Evolutionary conservation across 2,888 invertebrate genomes (phyloP), one percentile per base, ranked within the genome.

Genomic region (Pammene aurita): DNA sequence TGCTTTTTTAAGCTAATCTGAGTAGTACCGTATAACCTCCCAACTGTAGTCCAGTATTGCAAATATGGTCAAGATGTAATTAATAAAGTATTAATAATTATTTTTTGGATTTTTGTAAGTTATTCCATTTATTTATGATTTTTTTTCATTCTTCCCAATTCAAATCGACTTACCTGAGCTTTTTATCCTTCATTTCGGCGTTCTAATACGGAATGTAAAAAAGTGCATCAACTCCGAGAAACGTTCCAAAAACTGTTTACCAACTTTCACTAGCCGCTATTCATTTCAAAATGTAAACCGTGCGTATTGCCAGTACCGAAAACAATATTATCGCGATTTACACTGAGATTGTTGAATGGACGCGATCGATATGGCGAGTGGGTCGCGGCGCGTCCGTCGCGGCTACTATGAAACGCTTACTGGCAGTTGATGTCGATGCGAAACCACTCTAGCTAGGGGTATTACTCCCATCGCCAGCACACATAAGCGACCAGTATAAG

Each of bases 121-220:
- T 4, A 5, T 52, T 26, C 13, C 26, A 11, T 26, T n/a, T n/a
- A n/a, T n/a, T n/a, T n/a, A n/a, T n/a, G n/a, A n/a, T n/a, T n/a
- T n/a, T n/a, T n/a, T n/a, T n/a, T n/a, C n/a, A 52, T 0, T 13
- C 5, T 54, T 54, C 7, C 7, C n/a, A 58, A 44, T 34, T 44
- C 6, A 34, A 58, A 44, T 34, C 34, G n/a, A 79, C 86, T 85
- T 76, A 87, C 87, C 85, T 75, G 68, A 77, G 77, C 58, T 78
- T 82, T 72, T 84, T 86, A 75, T 87, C 86, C 80, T 84, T 86
- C 87, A 87, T 87, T 76, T 71, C 80, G 77, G 68, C 73, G 70
- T 67, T 56, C 46, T 61, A 50, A 50, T 18, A 38, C 38, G 52
- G 52, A 52, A 58, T 52, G 52, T 66, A 44, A 44, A 63, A 44